phyloP scores from a whole-genome alignment of 1,140 invertebrate genomes.

The Anastrepha obliqua region DNA sequence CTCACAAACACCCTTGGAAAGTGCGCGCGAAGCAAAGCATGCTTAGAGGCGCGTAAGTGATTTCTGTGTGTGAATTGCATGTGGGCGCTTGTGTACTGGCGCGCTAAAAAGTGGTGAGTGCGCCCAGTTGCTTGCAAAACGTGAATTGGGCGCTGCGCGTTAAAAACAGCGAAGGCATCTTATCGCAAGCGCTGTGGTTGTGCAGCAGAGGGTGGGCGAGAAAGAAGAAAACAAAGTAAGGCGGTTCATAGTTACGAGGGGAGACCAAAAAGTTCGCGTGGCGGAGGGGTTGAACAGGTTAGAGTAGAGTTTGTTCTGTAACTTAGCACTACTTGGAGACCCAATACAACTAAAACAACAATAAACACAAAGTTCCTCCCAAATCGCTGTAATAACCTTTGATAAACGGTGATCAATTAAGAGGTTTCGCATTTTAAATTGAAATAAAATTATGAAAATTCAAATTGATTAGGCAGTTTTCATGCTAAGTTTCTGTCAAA shows the following conservation, averaged over 20 bases:
- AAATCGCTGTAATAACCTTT: too few species aligned
- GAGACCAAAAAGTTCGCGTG: too few species aligned
- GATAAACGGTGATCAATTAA: too few species aligned
- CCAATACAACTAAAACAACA: too few species aligned
- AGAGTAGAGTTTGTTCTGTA: too few species aligned
- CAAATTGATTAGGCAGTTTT: too few species aligned
- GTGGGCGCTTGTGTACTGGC: not conserved
- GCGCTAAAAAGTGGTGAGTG: slow-evolving; percentile 11
- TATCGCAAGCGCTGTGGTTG: not conserved
- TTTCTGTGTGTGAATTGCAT: not conserved
- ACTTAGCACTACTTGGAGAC: too few species aligned
- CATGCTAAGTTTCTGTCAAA: too few species aligned
- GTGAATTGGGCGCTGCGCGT: not conserved
- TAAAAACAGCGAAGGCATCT: not conserved
- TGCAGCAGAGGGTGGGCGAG: not conserved
- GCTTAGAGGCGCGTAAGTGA: not conserved
- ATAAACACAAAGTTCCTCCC: too few species aligned
- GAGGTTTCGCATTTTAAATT: too few species aligned
- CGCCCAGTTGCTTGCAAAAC: not conserved
- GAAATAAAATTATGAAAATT: too few species aligned
- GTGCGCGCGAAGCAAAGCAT: not conserved
- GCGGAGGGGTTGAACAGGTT: too few species aligned
- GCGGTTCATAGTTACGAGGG: not conserved
- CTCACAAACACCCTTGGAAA: not conserved
- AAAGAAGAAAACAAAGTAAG: not conserved